Evolutionary conservation across 2,888 invertebrate species (phyloP).

Genomic region (Biston betularia): DNA sequence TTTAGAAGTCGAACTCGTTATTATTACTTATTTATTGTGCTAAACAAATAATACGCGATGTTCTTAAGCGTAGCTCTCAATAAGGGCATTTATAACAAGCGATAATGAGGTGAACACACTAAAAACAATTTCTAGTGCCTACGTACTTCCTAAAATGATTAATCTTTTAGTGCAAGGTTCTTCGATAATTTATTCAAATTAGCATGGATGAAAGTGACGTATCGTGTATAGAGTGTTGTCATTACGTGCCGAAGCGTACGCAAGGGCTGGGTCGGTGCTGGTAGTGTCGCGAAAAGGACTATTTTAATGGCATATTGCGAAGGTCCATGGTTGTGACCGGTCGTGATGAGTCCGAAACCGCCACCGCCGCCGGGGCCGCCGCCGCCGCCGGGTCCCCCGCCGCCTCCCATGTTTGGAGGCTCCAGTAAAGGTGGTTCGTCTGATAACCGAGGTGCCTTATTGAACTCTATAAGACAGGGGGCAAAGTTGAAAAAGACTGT

Average conservation of each 20-base stretch:
- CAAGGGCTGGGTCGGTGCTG: slow-evolving; percentile 47
- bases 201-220: slow-evolving; percentile 72
- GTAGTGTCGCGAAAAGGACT: slow-evolving; percentile 45
- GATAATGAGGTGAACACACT: slow-evolving; percentile 64
- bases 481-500: slow-evolving; percentile 93
- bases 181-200: slow-evolving; percentile 78
- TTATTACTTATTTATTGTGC: slow-evolving; percentile 37
- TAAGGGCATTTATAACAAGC: slow-evolving; percentile 44
- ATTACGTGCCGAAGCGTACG: slow-evolving; percentile 65
- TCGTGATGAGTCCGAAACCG: slow-evolving; percentile 76
- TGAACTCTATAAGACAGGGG: slow-evolving; percentile 94
- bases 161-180: slow-evolving; percentile 80
- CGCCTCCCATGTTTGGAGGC: slow-evolving; percentile 81
- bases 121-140: slow-evolving; percentile 76
- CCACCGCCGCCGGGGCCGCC: slow-evolving; percentile 90
- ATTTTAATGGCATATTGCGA: slow-evolving; percentile 61
- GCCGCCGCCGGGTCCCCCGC: slow-evolving; percentile 87
- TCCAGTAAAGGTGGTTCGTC: slow-evolving; percentile 77
- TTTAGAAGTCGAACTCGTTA: slow-evolving; percentile 49
- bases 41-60: slow-evolving; percentile 48
- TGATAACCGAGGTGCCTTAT: slow-evolving; percentile 89
- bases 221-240: slow-evolving; percentile 66
- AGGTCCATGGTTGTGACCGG: slow-evolving; percentile 52
- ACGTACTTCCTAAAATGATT: slow-evolving; percentile 80
- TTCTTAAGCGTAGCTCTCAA: slow-evolving; percentile 30